Evolutionary conservation across 2,888 invertebrate genomes (phyloP), one percentile per base, ranked within the genome.

Genomic region (Troglohyphantes excavatus): DNA sequence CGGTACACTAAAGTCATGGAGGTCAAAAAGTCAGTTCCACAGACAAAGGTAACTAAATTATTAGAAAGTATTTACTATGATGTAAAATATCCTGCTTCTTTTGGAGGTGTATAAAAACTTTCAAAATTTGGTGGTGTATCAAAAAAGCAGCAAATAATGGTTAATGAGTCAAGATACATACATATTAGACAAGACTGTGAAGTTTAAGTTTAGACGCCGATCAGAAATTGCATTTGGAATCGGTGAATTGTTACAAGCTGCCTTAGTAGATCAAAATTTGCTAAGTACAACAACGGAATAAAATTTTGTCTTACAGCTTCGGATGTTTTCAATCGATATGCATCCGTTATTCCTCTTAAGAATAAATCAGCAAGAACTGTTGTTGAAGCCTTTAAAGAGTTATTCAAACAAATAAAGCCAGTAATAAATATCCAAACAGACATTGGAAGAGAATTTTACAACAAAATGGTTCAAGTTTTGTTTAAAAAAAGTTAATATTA

Each of bases 371-470:
- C 73, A 1, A 11, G 5, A 5, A 23, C 53, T 0, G 23, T 73
- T 21, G 6, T 53, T 2, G 53, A 73, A 2, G 19, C 19, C 7
- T 61, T 61, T 61, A 61, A 61, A 23, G 0, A 3, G 19, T 2
- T 61, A 2, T 61, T 61, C 7, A 61, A 61, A 23, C 19, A 61
- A 23, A 61, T 17, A 61, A n/a, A n/a, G 0, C 23, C 23, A 13
- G 61, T 61, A 61, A n/a, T 61, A 2, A 61, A 61, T 61, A 17
- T 81, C 46, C 72, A 72, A 39, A 83, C 13, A n/a, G 65, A 78
- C 33, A 1, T n/a, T 11, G 67, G 67, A 0, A 39, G 2, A 19
- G 70, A 70, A 21, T 70, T 70, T 43, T 70, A 70, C 21, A 70
- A 70, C 19, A 70, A 70, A 70, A 70, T 23, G 43, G 19, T 65